Evolutionary conservation across 1,140 invertebrate genomes (phyloP).

Genomic region (Thereuonema tuberculata): DNA sequence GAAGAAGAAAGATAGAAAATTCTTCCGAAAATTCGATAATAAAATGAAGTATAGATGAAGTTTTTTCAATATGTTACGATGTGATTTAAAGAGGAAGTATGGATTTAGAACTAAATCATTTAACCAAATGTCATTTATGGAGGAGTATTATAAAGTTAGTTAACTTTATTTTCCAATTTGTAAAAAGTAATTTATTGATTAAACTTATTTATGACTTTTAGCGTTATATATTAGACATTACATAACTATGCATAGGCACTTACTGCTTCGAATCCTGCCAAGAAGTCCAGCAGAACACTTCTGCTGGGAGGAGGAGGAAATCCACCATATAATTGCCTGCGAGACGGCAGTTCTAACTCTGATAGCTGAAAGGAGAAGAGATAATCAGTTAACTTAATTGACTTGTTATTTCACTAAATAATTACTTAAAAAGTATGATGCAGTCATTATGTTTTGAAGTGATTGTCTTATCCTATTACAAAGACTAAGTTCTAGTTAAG

Average conservation of each 20-base stretch:
- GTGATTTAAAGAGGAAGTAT: no score
- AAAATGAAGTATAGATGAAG: no score
- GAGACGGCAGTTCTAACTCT: conserved; percentile 47
- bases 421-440: background rate
- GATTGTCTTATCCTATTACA: no score
- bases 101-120: no score
- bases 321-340: conserved; percentile 41
- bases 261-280: conserved; percentile 21
- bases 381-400: background rate
- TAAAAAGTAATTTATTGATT: background rate
- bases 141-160: background rate
- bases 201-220: background rate
- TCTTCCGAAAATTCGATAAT: no score
- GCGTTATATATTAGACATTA: no score
- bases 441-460: no score
- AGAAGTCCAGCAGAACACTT: conserved; percentile 17
- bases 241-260: no score
- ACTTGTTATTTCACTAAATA: no score
- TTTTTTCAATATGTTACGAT: no score
- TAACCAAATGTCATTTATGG: background rate
- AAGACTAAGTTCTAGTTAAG: no score
- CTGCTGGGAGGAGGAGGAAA: conserved; percentile 25
- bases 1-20: no score
- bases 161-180: background rate
- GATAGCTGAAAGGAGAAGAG: conserved; percentile 30